Evolutionary conservation across 2,888 invertebrate genomes (phyloP), one percentile per base, ranked within the genome.

Genomic region (Gastracanthus pulcherrimus): DNA sequence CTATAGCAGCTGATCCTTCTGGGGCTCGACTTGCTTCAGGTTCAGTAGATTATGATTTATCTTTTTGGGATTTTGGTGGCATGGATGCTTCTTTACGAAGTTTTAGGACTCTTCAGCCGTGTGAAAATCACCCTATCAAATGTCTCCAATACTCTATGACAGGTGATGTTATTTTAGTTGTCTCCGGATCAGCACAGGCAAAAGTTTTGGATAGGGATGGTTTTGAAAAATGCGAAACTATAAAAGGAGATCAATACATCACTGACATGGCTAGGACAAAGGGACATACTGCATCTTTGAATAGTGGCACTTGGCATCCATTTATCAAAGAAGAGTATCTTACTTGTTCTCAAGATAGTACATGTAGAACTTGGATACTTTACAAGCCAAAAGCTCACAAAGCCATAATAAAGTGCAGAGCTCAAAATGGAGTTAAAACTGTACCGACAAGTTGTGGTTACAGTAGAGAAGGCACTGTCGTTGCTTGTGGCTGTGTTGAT

Each of bases 41-140:
- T 0, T 98, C 98, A 0, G 95, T 97, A 34, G 99, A 99, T 91
- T 99, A 98, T 91, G 98, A 98, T 86, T 96, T 99, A 1, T 96
- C 96, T 74, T 97, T 99, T 87, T 99, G 98, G 98, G 99, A 99
- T 90, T 99, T 99, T 93, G 97, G 98, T 83, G 99, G 99, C 4
- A 99, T 99, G 98, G 98, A 99, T 90, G 95, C 97, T 0, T 95
- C 96, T 0, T 94, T 98, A 93, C 95, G 96, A 72, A 97, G 98
- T 67, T 99, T 99, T 91, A 94, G 99, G 29, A 96, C 96, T 0
- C 93, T 98, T 97, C 96, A 97, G 85, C 99, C 99, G 0, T 98
- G 98, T 89, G 99, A 99, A 91, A 97, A 96, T 90, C 98, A 99
- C 91, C 98, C 98, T 0, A 98, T 99, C 81, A 95, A 96, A 84